Conservation (phyloP, 2,888 invertebrate genomes). For the Sepiola atlantica region DNA sequence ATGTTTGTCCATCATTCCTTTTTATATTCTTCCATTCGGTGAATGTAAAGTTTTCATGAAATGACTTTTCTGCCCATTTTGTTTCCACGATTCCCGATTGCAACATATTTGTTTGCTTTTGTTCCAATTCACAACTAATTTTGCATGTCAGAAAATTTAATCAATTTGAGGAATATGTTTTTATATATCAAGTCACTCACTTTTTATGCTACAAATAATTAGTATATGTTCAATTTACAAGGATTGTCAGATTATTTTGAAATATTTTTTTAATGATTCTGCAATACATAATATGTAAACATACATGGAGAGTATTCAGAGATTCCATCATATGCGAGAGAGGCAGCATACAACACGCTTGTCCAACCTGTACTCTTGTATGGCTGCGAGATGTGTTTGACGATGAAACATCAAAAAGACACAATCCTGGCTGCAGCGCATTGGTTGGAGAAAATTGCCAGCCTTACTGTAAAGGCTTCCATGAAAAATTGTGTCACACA, state of each 20-base stretch:
- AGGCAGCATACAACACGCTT: no score
- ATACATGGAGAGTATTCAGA: no score
- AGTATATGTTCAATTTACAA: background rate
- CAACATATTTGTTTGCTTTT: background rate
- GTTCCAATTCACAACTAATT: background rate
- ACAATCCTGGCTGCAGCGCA: no score
- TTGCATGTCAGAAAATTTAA: background rate
- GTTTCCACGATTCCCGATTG: background rate
- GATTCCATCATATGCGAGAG: no score
- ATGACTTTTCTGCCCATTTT: background rate
- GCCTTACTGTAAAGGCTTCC: no score
- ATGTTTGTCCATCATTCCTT: background rate
- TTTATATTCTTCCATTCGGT: background rate
- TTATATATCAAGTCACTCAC: background rate
- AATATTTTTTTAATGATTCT: no score
- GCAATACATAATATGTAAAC: no score
- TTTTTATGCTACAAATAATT: background rate
- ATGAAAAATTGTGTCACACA: no score
- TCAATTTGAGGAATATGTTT: background rate
- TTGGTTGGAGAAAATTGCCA: no score
- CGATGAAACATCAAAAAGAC: no score
- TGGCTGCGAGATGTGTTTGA: no score
- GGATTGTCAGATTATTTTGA: background rate
- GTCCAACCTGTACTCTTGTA: no score
- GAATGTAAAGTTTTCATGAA: background rate